A percentile compares a stretch with the other conserved stretches of the same genome.
phyloP scores from a whole-genome alignment of 2,888 invertebrate species.

The Sisyra nigra region DNA sequence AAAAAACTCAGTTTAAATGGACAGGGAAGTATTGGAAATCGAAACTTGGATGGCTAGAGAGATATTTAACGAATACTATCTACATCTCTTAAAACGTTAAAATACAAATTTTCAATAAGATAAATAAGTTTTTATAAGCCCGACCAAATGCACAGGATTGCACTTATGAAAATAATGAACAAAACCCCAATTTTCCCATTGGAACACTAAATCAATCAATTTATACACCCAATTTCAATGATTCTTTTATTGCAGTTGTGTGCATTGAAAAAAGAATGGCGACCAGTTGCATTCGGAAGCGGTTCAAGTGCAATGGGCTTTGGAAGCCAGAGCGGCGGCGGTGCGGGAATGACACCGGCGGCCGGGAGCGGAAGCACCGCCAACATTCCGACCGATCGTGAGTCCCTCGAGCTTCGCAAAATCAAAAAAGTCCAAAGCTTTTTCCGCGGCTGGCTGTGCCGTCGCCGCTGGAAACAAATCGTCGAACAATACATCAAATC shows the following conservation, averaged over 20 bases:
- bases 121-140: no score
- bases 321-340: conserved; percentile 10
- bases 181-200: no score
- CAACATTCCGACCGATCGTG: conserved; percentile 26
- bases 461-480: conserved; percentile 86
- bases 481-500: conserved; percentile 90
- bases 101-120: no score
- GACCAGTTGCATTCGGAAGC: conserved; percentile 27
- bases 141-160: no score
- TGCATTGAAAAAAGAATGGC: conserved; percentile 65
- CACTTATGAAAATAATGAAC: no score
- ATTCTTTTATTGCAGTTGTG: conserved; percentile 44
- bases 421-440: conserved; percentile 85
- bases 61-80: no score
- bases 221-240: no score
- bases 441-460: conserved; percentile 84
- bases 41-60: no score
- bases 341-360: conserved; percentile 6
- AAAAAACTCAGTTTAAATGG: no score
- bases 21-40: no score
- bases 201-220: no score
- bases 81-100: no score
- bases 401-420: conserved; percentile 64
- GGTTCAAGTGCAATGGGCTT: conserved; percentile 8
- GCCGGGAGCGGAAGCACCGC: conserved; percentile 16